A percentile compares a stretch with the other conserved stretches of the same genome.
Conservation (phyloP, 2,113 vertebrate species). For the Anolis sagrei region DNA sequence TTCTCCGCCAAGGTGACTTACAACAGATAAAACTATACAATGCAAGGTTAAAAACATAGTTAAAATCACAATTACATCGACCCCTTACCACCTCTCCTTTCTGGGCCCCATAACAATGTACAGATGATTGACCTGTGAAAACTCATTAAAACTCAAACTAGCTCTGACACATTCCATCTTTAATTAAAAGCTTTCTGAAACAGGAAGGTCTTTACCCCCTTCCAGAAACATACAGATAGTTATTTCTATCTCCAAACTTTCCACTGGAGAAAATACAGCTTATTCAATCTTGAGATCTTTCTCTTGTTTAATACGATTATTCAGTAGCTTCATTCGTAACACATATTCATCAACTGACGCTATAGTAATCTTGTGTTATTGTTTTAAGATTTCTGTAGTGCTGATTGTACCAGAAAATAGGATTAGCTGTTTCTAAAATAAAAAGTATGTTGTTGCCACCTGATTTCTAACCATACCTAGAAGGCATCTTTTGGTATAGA, state of each 20-base stretch:
- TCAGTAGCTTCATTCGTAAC: conserved; percentile 13
- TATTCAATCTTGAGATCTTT: background rate
- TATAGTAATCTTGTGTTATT: background rate
- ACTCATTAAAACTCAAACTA: too few relatives aligned
- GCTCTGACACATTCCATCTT: too few relatives aligned
- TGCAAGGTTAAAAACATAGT: too few relatives aligned
- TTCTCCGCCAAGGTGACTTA: too few relatives aligned
- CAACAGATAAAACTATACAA: too few relatives aligned
- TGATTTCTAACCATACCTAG: conserved; percentile 5
- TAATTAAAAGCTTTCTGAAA: too few relatives aligned
- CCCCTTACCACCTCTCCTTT: too few relatives aligned
- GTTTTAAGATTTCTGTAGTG: background rate
- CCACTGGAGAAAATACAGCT: background rate
- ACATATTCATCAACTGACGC: background rate
- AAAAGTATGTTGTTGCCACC: background rate
- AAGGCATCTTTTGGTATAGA: conserved; percentile 7
- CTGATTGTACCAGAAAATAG: conserved; percentile 1
- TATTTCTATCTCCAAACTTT: background rate
- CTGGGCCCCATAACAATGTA: too few relatives aligned
- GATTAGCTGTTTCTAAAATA: conserved; percentile 9
- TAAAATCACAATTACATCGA: too few relatives aligned
- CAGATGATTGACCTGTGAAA: too few relatives aligned
- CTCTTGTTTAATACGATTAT: background rate
- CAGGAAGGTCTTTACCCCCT: too few relatives aligned
- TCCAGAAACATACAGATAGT: background rate